Evolutionary conservation across 2,113 vertebrate species (phyloP).

Genomic region (Meriones unguiculatus): DNA sequence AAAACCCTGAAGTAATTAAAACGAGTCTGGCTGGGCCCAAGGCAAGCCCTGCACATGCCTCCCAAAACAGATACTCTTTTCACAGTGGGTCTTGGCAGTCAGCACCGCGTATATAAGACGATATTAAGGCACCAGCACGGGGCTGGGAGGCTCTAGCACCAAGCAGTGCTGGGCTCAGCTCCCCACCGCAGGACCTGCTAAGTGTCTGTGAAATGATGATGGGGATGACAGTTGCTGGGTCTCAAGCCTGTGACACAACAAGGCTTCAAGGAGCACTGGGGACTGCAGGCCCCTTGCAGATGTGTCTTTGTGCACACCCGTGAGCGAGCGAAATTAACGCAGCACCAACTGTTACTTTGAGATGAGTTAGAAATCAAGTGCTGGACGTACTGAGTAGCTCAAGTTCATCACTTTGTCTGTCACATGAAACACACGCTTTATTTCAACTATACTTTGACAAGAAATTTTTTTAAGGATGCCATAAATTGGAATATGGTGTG

Average conservation of each 20-base stretch:
- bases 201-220: not conserved
- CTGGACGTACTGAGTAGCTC: not conserved
- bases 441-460: not conserved
- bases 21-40: not conserved
- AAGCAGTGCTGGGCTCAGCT: not conserved
- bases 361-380: not conserved
- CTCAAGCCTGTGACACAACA: not conserved
- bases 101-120: fast-evolving
- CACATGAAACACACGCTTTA: not conserved
- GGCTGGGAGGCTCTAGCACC: not conserved
- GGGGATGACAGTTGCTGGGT: not conserved
- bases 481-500: not conserved
- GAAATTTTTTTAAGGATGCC: not conserved
- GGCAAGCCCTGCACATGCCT: not conserved
- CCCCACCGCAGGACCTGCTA: not conserved
- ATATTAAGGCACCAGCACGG: not conserved
- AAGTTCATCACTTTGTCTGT: not conserved
- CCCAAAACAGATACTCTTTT: not conserved
- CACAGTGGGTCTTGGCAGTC: not conserved
- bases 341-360: not conserved
- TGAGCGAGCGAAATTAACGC: not conserved
- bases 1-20: constrained; percentile 57
- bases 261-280: not conserved
- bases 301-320: not conserved
- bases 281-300: not conserved